phyloP scores from a whole-genome alignment of 2,888 invertebrate genomes.

The Torymus tubicola region DNA sequence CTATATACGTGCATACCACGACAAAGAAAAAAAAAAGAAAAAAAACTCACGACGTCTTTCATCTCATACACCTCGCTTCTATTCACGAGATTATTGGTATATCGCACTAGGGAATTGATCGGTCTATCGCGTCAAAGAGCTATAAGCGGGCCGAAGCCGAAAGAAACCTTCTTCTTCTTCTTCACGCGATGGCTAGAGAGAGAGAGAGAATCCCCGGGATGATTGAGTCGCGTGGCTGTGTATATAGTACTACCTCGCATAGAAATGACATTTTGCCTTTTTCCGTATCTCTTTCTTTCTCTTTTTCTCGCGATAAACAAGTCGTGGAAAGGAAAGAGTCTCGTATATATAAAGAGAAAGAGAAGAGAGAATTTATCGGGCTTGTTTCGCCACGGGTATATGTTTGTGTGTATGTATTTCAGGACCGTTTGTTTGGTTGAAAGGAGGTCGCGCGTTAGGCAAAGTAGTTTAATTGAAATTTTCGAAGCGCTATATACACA shows the following conservation, averaged over 20 bases:
- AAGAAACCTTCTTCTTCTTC: slow-evolving; percentile 23
- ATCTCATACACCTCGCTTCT: background rate
- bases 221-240: slow-evolving; percentile 22
- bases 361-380: slow-evolving; percentile 37
- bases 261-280: slow-evolving; percentile 45
- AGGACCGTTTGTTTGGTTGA: background rate
- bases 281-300: background rate
- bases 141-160: slow-evolving; percentile 28
- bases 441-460: slow-evolving; percentile 22
- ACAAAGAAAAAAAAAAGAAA: no score
- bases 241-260: slow-evolving; percentile 24
- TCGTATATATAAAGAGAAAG: background rate
- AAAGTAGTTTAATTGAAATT: slow-evolving; percentile 71
- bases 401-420: slow-evolving; percentile 4
- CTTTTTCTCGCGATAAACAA: slow-evolving; percentile 16
- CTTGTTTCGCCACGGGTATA: slow-evolving; percentile 41
- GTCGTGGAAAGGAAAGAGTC: slow-evolving; percentile 10
- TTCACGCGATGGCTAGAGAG: background rate
- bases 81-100: slow-evolving; percentile 31
- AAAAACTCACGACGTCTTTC: background rate
- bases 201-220: slow-evolving; percentile 27
- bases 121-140: slow-evolving; percentile 38
- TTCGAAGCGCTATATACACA: slow-evolving; percentile 59
- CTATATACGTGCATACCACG: background rate
- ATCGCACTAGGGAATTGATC: slow-evolving; percentile 18